Base-by-base conservation (phyloP, 2,888 invertebrate genomes). In the Cryptocheilus praepositus region DNA sequence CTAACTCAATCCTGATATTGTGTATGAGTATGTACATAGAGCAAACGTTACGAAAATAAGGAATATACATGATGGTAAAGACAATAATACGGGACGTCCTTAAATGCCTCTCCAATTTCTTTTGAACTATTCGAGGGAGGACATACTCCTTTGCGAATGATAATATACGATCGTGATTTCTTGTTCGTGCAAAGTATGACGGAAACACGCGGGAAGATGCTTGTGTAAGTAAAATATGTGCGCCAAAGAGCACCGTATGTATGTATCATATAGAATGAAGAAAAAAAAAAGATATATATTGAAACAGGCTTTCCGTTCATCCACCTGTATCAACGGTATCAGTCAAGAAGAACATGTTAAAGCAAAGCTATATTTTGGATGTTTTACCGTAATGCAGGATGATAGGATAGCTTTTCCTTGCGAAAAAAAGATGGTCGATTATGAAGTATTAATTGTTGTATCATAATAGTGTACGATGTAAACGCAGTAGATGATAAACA, bases 201-300 rank as follows among this genome's bases (percentile, higher is more conserved):
- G 13, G 8, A 7, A 11, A 36, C 36, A 36, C 36, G 36, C 36
- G 36, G 36, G 36, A 11, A 11, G 36, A 7, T 7, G 1, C 7
- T 36, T 36, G 59, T 13, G 57, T 57, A 55, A 16, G 36, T 43
- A 5, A 66, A 64, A 49, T 28, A 43, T 28, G 36, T 61, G 16
- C 21, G 55, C 65, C 64, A 51, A 98, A 98, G 91, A 97, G 91
- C 98, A 96, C 92, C 92, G 93, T 7, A 99, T 99, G 88, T 99
- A 99, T 90, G 97, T 99, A 63, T 95, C 98, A 15, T 93, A 99
- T 64, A 94, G 99, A 90, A 98, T 98, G 59, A 99, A 99, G 92
- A 96, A 95, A 51, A 94, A 94, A 89, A 97, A 98, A 91, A 98
- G 98, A 36, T 36, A 36, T 36, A 36, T 11, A 36, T 25, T 25